Evolutionary conservation across 2,888 invertebrate genomes (phyloP), one percentile per base, ranked within the genome.

Genomic region (Myathropa florea): DNA sequence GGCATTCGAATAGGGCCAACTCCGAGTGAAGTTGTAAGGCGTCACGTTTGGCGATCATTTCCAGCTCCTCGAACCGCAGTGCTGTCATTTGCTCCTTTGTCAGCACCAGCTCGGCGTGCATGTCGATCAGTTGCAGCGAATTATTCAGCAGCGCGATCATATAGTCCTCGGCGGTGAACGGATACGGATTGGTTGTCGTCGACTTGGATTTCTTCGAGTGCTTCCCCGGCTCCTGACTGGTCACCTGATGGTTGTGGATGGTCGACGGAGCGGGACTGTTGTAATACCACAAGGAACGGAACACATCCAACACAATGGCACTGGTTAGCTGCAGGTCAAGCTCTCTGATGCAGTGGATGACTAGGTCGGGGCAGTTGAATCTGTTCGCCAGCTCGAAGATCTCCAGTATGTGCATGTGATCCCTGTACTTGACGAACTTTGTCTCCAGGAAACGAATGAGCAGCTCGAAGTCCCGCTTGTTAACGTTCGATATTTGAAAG

Each of bases 331-430:
- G 91, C 65, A 92, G 89, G 89, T 93, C 93, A 70, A 93, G 89
- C 89, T 93, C 93, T 71, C 92, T 92, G 75, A 93, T 92, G 86
- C 93, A 92, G 81, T 92, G 91, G 36, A 92, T 92, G 18, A 92
- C 92, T 89, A 93, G 89, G 89, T 93, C 93, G 60, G 93, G 93
- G 88, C 93, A 93, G 89, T 93, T 92, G 88, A 91, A 93, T 67
- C 92, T 91, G 88, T 92, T 92, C 70, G 93, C 91, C 84, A 93
- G 88, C 83, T 93, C 92, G 36, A 93, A 90, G 83, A 93, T 92
- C 79, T 92, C 91, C 61, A 93, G 89, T 86, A 92, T 91, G 88
- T 93, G 93, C 88, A 91, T 90, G 88, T 93, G 92, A 89, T 93
- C 92, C 76, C 91, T 91, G 88, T 92, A 92, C 84, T 91, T 91